Percentiles rank a stretch among this genome's conserved stretches.
These are phyloP conservation scores for Mylabris phalerata DNA, from an alignment of 1,140 invertebrate species.

Conservation along the genomic window DNA sequence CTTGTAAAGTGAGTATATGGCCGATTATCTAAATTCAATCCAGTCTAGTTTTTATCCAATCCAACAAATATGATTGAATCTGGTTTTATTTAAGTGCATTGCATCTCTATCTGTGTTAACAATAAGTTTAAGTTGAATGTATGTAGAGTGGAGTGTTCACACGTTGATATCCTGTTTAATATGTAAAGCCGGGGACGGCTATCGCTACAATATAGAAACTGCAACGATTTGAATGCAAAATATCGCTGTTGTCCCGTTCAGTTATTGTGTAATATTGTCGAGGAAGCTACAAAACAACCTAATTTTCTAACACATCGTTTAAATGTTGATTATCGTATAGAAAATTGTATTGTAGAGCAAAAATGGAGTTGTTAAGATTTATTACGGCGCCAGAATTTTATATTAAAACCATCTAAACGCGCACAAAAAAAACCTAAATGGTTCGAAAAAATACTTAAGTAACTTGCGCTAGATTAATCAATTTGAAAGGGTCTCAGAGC, in stretches of 20 bases:
- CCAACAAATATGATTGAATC: no score
- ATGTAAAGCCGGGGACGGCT: conserved; percentile 9
- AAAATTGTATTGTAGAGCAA: no score
- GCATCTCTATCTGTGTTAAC: not conserved
- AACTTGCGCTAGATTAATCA: no score
- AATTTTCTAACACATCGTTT: conserved; percentile 1
- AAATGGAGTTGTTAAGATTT: no score
- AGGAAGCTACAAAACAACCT: conserved; percentile 12
- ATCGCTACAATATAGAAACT: conserved; percentile 4
- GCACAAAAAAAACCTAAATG: no score
- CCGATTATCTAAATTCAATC: not conserved
- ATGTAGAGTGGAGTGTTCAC: conserved; percentile 13
- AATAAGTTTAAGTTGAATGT: conserved; percentile 9
- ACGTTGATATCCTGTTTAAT: conserved; percentile 14
- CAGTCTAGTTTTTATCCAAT: not conserved
- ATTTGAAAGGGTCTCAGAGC: no score
- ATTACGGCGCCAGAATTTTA: no score
- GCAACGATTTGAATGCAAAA: conserved; percentile 15
- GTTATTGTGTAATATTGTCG: conserved; percentile 8
- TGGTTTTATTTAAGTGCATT: no score
- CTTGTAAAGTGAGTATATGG: no score
- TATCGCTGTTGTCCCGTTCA: not conserved
- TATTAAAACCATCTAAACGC: no score
- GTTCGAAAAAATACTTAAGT: no score
- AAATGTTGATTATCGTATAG: no score